Evolutionary conservation across 2,113 vertebrate genomes (phyloP).

Genomic region (Cinclus mexicanus): DNA sequence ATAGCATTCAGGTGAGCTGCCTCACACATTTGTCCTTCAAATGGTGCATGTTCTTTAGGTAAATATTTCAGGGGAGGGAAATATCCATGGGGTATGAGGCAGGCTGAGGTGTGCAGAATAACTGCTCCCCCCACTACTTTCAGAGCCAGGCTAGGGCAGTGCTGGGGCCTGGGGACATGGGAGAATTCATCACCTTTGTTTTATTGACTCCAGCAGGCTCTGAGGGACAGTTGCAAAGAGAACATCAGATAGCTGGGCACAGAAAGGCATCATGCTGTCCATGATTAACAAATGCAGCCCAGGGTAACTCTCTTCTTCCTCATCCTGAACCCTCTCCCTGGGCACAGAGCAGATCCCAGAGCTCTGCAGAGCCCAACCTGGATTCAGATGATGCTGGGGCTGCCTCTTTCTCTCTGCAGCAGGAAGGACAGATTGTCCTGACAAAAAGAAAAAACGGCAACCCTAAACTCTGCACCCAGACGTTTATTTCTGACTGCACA

Average conservation of each 20-base stretch:
- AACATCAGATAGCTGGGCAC: background rate
- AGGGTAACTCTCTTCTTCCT: background rate
- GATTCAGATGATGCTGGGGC: background rate
- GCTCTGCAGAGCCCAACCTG: background rate
- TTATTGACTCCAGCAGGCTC: background rate
- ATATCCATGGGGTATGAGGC: background rate
- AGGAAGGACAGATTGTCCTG: background rate
- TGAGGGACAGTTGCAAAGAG: background rate
- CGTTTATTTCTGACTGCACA: background rate
- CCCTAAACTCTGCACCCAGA: background rate
- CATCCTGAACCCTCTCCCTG: background rate
- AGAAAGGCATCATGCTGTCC: fast-evolving
- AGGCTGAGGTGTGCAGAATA: background rate
- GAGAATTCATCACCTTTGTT: background rate
- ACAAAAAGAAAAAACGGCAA: background rate
- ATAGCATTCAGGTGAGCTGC: background rate
- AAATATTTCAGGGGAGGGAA: background rate
- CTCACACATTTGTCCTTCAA: background rate
- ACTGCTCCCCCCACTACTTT: background rate
- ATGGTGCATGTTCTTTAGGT: background rate
- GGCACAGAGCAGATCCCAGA: background rate
- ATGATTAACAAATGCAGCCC: background rate
- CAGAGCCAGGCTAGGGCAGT: background rate
- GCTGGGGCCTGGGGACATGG: background rate
- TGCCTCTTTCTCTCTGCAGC: background rate